Evolutionary conservation across 2,797 vertebrate genomes (phyloP), one percentile per base, ranked within the genome.

Genomic region (Chelmon rostratus): DNA sequence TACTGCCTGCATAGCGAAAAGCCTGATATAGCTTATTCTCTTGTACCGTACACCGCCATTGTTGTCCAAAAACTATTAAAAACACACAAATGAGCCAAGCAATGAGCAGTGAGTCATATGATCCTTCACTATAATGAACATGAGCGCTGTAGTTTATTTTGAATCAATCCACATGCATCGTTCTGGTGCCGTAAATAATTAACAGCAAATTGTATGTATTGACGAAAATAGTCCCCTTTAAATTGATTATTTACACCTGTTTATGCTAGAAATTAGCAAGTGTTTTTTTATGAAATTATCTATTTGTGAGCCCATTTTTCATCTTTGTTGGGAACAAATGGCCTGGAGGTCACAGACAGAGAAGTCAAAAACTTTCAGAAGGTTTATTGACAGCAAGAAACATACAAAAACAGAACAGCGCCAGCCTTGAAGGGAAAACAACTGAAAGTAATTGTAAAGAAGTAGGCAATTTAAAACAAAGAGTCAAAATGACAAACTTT

Each of bases 181-280:
- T 19, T 54, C n/a, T 44, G 40, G 3, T 66, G 40, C 11, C n/a
- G 3, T 58, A 58, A 67, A 77, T 31, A 11, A 15, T 61, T n/a
- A 61, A 15, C 6, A 59, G 9, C 10, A 77, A 86, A 52, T 69
- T n/a, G n/a, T n/a, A 46, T 50, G 46, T 56, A 59, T 70, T 79
- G 62, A 79, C 72, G 25, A 75, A 82, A 79, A 79, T 76, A 77
- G 53, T 59, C 31, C 21, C 38, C 23, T 8, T 46, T 35, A 75
- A 57, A 79, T 21, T 3, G 42, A 56, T 16, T 18, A 33, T 50
- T 59, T 47, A 52, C 12, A 61, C 15, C 10, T 59, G 15, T 62
- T 52, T 54, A 15, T 62, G 6, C 3, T 23, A 28, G 44, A 66
- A 63, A 63, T 46, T 5, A 35, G 49, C 66, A 9, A 11, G 38